Base-by-base conservation (phyloP, 2,888 invertebrate genomes). In the Spodoptera littoralis region DNA sequence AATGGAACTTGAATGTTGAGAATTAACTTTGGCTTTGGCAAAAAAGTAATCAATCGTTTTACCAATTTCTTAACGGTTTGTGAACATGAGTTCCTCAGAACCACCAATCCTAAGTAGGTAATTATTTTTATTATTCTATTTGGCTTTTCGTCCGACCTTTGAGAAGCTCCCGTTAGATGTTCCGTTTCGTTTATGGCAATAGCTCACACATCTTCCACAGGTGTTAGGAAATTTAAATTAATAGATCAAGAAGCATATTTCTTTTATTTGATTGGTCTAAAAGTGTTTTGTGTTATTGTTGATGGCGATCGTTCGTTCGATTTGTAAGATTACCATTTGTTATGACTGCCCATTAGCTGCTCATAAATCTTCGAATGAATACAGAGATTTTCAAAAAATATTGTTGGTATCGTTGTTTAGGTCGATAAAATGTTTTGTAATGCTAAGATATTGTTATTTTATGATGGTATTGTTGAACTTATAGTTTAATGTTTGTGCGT, bases 11-110 rank as follows among this genome's bases (percentile, higher is more conserved):
- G 60, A 73, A 73, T 73, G 53, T 59, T 43, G 46, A 52, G 67
- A 65, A 68, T 78, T 59, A 75, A 67, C 64, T 51, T 61, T 48
- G 57, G 52, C 59, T 41, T 11, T 4, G 49, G 54, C 41, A 62
- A 74, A 76, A 74, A 75, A 76, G 71, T 61, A 55, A 76, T 70
- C 60, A 70, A 78, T 60, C 55, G 73, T 50, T 54, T 59, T 60
- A 76, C 58, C 62, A 62, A 74, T 76, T 67, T 70, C 52, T 60
- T 78, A 72, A 78, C 69, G 76, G 76, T 72, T 66, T 71, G 51
- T 45, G 45, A 70, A 60, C 13, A 55, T 63, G 51, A 59, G 43
- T 59, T 45, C 46, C 61, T 53, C 12, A 27, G 44, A 59, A 51
- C 59, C 48, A 57, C 30, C 50, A 70, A 47, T 70, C 56, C 56